phyloP scores from a whole-genome alignment of 2,888 invertebrate genomes.

The Carpatolechia fugitivella region DNA sequence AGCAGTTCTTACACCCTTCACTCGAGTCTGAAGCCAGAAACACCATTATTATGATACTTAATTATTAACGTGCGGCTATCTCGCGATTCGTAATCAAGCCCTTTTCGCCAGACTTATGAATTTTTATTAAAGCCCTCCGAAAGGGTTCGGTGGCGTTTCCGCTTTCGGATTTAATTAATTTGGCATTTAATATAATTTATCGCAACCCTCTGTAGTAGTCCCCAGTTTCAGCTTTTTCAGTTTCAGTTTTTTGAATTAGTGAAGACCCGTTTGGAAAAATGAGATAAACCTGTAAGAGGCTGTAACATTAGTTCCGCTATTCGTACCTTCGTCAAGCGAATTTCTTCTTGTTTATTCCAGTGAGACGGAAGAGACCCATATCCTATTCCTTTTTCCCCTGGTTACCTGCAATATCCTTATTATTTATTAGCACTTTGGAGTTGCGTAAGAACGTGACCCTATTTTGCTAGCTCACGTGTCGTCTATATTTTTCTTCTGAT shows the following conservation, averaged over 20 bases:
- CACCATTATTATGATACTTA: slow-evolving; percentile 20
- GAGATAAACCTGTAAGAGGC: slow-evolving; percentile 17
- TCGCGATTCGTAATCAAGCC: slow-evolving; percentile 30
- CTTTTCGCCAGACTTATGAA: slow-evolving; percentile 41
- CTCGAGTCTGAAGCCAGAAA: slow-evolving; percentile 9
- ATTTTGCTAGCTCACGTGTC: slow-evolving; percentile 14
- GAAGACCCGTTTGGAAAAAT: slow-evolving; percentile 30
- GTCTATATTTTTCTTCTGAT: slow-evolving; percentile 17
- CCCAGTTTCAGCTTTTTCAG: slow-evolving; percentile 26
- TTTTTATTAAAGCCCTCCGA: slow-evolving; percentile 43
- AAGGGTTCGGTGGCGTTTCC: slow-evolving; percentile 45
- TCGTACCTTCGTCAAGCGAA: slow-evolving; percentile 20
- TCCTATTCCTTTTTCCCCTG: slow-evolving; percentile 18
- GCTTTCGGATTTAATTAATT: slow-evolving; percentile 59
- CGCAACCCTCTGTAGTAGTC: slow-evolving; percentile 32
- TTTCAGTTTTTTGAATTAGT: slow-evolving; percentile 33
- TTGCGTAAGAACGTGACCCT: slow-evolving; percentile 18
- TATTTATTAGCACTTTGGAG: slow-evolving; percentile 21
- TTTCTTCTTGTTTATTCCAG: slow-evolving; percentile 16
- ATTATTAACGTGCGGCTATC: slow-evolving; percentile 21
- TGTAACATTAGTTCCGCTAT: slow-evolving; percentile 22
- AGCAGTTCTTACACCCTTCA: neutral
- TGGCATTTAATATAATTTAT: slow-evolving; percentile 65
- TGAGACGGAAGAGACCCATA: slow-evolving; percentile 15
- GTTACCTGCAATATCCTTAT: slow-evolving; percentile 21